Evolutionary conservation across 2,113 vertebrate species (phyloP).

Genomic region (Panthera tigris): DNA sequence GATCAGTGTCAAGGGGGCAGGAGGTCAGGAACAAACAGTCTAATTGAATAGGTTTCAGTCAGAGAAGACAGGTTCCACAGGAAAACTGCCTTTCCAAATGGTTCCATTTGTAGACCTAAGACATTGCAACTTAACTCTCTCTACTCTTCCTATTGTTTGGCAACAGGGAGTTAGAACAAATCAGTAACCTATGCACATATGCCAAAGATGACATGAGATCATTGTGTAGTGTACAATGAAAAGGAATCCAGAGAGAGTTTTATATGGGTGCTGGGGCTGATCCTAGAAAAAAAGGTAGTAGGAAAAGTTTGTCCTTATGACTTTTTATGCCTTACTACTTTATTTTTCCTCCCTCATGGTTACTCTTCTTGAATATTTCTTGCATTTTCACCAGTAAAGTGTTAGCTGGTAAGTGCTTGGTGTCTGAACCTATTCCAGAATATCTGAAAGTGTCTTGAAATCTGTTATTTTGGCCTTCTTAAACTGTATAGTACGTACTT

Average conservation of each 20-base stretch:
- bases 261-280: not conserved
- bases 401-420: not conserved
- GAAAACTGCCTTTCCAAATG: constrained; percentile 53
- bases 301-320: constrained; percentile 9
- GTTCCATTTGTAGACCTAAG: constrained; percentile 2
- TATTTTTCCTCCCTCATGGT: not conserved
- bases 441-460: not conserved
- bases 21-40: constrained; percentile 50
- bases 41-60: constrained; percentile 63
- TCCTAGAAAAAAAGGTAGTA: not conserved
- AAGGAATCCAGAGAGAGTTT: not conserved
- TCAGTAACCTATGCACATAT: not conserved
- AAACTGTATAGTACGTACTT: not conserved
- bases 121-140: not conserved
- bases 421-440: not conserved
- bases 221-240: not conserved
- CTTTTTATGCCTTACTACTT: not conserved
- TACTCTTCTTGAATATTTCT: constrained; percentile 4
- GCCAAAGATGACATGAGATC: not conserved
- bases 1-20: constrained; percentile 58
- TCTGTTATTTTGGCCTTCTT: not conserved
- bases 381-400: not conserved
- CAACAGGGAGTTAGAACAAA: not conserved
- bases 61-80: constrained; percentile 61
- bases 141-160: constrained; percentile 38